phyloP scores from a whole-genome alignment of 1,140 invertebrate species.

The Drosophila trapezifrons region DNA sequence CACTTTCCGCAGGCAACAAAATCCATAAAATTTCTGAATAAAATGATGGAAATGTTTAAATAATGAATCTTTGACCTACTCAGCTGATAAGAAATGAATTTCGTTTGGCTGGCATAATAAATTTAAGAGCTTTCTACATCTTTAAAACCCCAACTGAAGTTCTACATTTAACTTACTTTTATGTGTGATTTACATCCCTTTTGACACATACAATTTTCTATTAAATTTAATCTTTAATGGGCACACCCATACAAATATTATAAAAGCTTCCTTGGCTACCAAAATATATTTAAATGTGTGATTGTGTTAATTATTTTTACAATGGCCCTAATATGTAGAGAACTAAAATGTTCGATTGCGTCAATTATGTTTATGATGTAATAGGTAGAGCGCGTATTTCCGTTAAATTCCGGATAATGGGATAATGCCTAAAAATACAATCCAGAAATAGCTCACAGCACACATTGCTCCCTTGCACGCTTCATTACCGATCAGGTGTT shows the following conservation, averaged over 20 bases:
- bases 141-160: background rate
- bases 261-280: too few species aligned
- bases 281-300: background rate
- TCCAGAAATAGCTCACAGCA: slow-evolving; percentile 19
- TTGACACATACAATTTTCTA: background rate
- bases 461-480: slow-evolving; percentile 28
- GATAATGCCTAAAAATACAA: slow-evolving; percentile 19
- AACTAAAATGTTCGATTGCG: background rate
- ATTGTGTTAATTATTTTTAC: background rate
- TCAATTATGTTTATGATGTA: slow-evolving; percentile 1
- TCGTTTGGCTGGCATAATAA: background rate
- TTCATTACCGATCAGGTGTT: slow-evolving; percentile 75
- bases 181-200: background rate
- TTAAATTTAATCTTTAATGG: background rate
- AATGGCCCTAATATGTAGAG: background rate
- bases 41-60: too few species aligned
- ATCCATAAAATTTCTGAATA: background rate
- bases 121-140: background rate
- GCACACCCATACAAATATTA: background rate
- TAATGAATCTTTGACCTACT: too few species aligned
- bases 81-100: background rate
- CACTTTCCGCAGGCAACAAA: background rate
- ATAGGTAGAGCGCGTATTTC: background rate
- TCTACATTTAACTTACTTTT: background rate
- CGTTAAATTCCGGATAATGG: slow-evolving; percentile 3